These are phyloP conservation scores for Neoscelio sp. DNA, from an alignment of 2,888 invertebrate species.

Conservation along the genomic window DNA sequence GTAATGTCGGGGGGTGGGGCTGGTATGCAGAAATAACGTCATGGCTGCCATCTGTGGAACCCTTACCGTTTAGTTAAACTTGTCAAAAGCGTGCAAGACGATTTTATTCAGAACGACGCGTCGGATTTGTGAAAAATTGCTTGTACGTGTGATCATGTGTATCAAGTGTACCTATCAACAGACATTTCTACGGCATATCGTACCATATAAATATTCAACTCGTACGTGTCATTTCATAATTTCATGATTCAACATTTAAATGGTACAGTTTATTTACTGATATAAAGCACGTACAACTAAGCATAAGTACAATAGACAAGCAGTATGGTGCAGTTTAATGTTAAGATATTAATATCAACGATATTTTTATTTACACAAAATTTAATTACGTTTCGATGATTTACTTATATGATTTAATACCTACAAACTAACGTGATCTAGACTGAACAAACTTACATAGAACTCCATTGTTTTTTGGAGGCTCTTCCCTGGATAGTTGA, in stretches of 20 bases:
- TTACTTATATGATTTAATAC: too few relatives aligned
- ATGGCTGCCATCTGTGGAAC: slow-evolving; percentile 82
- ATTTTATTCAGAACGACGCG: too few relatives aligned
- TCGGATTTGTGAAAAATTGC: too few relatives aligned
- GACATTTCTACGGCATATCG: not conserved
- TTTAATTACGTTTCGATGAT: not conserved
- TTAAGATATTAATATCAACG: too few relatives aligned
- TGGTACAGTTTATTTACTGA: too few relatives aligned
- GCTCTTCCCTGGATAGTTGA: slow-evolving; percentile 77
- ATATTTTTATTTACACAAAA: slow-evolving; percentile 47
- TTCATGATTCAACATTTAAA: too few relatives aligned
- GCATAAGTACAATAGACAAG: slow-evolving; percentile 48
- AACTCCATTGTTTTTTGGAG: slow-evolving; percentile 79
- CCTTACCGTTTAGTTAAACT: slow-evolving; percentile 80
- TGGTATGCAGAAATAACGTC: slow-evolving; percentile 81
- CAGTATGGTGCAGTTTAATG: slow-evolving; percentile 27
- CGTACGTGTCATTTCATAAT: too few relatives aligned
- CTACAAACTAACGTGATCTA: too few relatives aligned
- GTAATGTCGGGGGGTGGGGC: slow-evolving; percentile 81
- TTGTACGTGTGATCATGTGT: not conserved
- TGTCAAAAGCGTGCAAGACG: slow-evolving; percentile 68
- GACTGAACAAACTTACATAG: slow-evolving; percentile 80
- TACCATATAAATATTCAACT: too few relatives aligned
- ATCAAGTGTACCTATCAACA: too few relatives aligned
- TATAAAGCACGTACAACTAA: slow-evolving; percentile 21